Evolutionary conservation across 2,888 invertebrate species (phyloP).

Genomic region (Parnassius glacialis): DNA sequence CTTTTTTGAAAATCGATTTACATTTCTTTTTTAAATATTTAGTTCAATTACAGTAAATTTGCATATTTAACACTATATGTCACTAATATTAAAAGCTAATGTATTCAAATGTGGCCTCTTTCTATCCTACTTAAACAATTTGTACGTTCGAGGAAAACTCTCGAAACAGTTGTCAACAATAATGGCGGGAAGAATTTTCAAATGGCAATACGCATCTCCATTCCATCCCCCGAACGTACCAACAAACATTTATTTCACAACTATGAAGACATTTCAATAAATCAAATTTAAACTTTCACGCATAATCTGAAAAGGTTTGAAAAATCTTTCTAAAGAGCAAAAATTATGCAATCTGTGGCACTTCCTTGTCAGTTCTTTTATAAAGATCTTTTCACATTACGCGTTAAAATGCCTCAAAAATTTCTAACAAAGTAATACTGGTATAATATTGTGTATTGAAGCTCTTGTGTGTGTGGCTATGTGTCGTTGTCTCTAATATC

Average conservation of each 20-base stretch:
- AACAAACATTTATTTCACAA: conserved; percentile 37
- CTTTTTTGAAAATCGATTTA: conserved; percentile 43
- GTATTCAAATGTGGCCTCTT: conserved; percentile 56
- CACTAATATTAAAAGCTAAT: conserved; percentile 80
- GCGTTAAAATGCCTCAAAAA: conserved; percentile 33
- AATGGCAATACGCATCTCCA: conserved; percentile 26
- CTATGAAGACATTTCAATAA: conserved; percentile 31
- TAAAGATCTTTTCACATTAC: conserved; percentile 47
- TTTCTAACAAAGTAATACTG: conserved; percentile 44
- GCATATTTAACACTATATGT: conserved; percentile 76
- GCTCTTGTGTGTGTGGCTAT: conserved; percentile 68
- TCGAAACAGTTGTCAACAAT: conserved; percentile 39
- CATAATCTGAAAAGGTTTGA: conserved; percentile 44
- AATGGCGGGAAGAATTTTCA: conserved; percentile 34
- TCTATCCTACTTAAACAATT: conserved; percentile 31
- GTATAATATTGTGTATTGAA: conserved; percentile 51
- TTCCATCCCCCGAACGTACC: conserved; percentile 35
- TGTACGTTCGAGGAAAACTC: conserved; percentile 29
- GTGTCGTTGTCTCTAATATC: conserved; percentile 77
- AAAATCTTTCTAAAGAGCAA: conserved; percentile 51
- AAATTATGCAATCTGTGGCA: conserved; percentile 56
- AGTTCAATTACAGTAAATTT: conserved; percentile 62
- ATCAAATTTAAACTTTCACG: conserved; percentile 32
- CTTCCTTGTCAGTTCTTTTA: conserved; percentile 67
- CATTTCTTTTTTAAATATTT: conserved; percentile 44